Base-by-base conservation (phyloP, 2,113 vertebrate species). In the Pao palembangensis region DNA sequence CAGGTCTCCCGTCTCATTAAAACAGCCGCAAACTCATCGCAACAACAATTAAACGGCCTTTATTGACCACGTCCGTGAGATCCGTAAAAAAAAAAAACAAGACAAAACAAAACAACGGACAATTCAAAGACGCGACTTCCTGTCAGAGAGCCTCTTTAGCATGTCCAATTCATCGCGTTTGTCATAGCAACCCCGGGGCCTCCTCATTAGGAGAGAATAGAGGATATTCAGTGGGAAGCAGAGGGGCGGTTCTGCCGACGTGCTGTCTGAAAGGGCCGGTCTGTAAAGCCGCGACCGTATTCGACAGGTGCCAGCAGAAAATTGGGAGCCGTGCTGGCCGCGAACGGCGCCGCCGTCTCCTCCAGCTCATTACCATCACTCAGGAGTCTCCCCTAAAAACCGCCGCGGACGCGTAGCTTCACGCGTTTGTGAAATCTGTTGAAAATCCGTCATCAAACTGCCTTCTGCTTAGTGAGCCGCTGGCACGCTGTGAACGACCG, bases 361-460 rank as follows among this genome's bases (percentile, higher is more conserved):
- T 48, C 10, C 34, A 75, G 79, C 86, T 89, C 88, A 88, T 91
- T 89, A 88, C 79, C 54, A 78, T 85, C 81, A 82, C 75, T 89
- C 84, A 85, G 67, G 86, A 68, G 63, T 51, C 57, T 54, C 58
- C 58, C 64, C 66, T 64, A 51, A 67, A 67, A 59, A 61, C 34
- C 64, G 58, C 54, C 53, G 5, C 38, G 55, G 15, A n/a, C 44
- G 11, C 34, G 11, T 3, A 38, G 11, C 34, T 38, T 48, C 68
- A 78, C 61, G 19, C 16, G 1, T 18, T 57, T 15, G 48, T 47
- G 60, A 55, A 58, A 58, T 55, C 46, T 67, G 58, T 51, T 64
- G 55, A 73, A 65, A 66, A 15, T 53, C 71, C 20, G 61, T 42
- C 64, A 61, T 64, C 57, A 78, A 80, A 76, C 62, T 50, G 42